phyloP scores from a whole-genome alignment of 2,888 invertebrate genomes.

The Lacanobia oleracea region DNA sequence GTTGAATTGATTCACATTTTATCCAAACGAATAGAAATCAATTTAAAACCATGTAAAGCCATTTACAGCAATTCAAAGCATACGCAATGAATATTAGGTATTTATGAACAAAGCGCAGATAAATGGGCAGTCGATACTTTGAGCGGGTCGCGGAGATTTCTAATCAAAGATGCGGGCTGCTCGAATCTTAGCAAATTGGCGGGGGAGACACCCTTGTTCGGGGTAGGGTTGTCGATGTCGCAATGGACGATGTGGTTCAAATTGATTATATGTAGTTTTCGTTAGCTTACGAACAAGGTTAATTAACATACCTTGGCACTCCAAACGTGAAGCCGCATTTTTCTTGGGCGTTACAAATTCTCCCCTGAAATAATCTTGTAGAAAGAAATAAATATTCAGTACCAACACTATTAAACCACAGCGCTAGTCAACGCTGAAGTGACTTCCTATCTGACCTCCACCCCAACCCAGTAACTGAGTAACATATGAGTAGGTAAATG shows the following conservation, averaged over 20 bases:
- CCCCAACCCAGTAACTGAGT: too few species aligned
- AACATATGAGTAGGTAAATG: too few species aligned
- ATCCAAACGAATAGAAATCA: not conserved
- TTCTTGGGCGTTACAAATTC: too few species aligned
- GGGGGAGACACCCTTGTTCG: conserved; percentile 79
- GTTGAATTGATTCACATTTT: not conserved
- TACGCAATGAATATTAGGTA: conserved; percentile 43
- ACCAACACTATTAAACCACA: too few species aligned
- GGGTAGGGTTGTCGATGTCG: conserved; percentile 82
- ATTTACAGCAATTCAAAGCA: conserved; percentile 18
- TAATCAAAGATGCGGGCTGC: conserved; percentile 90
- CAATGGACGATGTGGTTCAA: not conserved
- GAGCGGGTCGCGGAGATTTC: conserved; percentile 76
- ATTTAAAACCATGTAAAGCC: conserved; percentile 32
- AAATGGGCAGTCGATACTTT: conserved; percentile 79
- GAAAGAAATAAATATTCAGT: too few species aligned
- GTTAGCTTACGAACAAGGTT: not conserved
- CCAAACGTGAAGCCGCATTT: too few species aligned
- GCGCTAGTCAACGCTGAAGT: too few species aligned
- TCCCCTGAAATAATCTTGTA: too few species aligned
- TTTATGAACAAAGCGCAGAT: conserved; percentile 68
- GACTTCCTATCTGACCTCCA: too few species aligned
- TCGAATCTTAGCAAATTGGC: conserved; percentile 89
- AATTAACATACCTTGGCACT: too few species aligned
- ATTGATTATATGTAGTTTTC: not conserved